These are phyloP conservation scores for Dunckerocampus dactyliophorus DNA, from an alignment of 2,113 vertebrate genomes.

Conservation along the genomic window DNA sequence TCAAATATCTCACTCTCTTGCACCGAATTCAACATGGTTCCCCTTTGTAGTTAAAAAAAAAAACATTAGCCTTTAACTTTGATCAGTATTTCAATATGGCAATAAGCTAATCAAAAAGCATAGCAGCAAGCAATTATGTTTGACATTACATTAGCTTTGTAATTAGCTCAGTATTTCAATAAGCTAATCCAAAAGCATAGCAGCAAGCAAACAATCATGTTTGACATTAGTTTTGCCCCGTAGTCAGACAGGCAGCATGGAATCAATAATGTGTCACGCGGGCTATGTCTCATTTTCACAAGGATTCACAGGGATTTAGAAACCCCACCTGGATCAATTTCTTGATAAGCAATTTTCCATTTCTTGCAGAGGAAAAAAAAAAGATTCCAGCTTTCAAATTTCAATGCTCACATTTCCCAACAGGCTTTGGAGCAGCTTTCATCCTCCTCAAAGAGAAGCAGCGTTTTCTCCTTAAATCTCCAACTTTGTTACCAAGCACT, in stretches of 20 bases:
- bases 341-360: constrained; percentile 56
- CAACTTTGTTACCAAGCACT: constrained; percentile 43
- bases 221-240: constrained; percentile 44
- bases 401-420: constrained; percentile 33
- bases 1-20: constrained; percentile 3
- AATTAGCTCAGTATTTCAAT: too few species aligned
- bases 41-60: too few species aligned
- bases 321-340: constrained; percentile 14
- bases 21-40: too few species aligned
- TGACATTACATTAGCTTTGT: constrained; percentile 17
- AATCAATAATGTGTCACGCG: constrained; percentile 69
- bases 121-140: constrained; percentile 1
- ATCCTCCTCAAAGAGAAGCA: constrained; percentile 14
- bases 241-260: constrained; percentile 41
- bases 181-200: neutral
- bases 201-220: neutral
- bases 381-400: constrained; percentile 39
- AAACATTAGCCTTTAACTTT: too few species aligned
- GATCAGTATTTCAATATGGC: too few species aligned
- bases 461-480: constrained; percentile 45
- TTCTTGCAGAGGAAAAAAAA: constrained; percentile 44
- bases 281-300: constrained; percentile 33
- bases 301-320: constrained; percentile 53
- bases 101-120: neutral
- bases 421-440: constrained; percentile 38